Conservation (phyloP, 1,140 invertebrate species). For the Rhysida immarginata region DNA sequence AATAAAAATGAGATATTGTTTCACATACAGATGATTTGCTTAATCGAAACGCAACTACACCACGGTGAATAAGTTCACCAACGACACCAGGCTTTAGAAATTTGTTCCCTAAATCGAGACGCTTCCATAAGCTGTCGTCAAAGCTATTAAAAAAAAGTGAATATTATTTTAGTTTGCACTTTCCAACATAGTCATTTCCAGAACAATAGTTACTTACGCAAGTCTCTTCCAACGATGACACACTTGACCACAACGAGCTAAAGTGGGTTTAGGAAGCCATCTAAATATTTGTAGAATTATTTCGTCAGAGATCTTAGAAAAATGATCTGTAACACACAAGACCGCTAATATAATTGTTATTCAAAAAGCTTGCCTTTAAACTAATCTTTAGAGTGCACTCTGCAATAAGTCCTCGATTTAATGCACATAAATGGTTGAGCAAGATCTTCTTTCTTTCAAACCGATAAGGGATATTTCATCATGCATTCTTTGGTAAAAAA, state of each 20-base stretch:
- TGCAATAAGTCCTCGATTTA: too few species aligned
- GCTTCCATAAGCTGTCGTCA: slow-evolving; percentile 68
- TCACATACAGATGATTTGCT: slow-evolving; percentile 50
- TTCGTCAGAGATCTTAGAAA: slow-evolving; percentile 54
- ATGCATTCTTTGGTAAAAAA: too few species aligned
- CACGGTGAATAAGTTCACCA: slow-evolving; percentile 49
- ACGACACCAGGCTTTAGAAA: slow-evolving; percentile 46
- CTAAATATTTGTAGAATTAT: slow-evolving; percentile 64
- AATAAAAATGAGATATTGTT: too few species aligned
- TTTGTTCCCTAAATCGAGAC: slow-evolving; percentile 58
- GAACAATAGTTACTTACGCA: slow-evolving; percentile 31
- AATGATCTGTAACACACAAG: slow-evolving; percentile 20
- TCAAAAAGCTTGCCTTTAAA: too few species aligned
- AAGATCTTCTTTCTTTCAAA: too few species aligned
- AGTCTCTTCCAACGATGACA: slow-evolving; percentile 54
- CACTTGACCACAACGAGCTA: slow-evolving; percentile 50
- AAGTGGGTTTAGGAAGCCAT: slow-evolving; percentile 57
- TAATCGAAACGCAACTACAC: slow-evolving; percentile 54
- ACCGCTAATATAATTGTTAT: too few species aligned
- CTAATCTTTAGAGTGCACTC: too few species aligned
- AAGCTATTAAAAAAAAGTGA: slow-evolving; percentile 18
- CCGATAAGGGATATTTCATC: too few species aligned
- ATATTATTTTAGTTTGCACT: slow-evolving; percentile 4
- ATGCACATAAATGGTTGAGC: too few species aligned
- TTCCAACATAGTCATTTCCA: slow-evolving; percentile 3